Evolutionary conservation across 2,888 invertebrate genomes (phyloP), one percentile per base, ranked within the genome.

Genomic region (Cheilosia soror): DNA sequence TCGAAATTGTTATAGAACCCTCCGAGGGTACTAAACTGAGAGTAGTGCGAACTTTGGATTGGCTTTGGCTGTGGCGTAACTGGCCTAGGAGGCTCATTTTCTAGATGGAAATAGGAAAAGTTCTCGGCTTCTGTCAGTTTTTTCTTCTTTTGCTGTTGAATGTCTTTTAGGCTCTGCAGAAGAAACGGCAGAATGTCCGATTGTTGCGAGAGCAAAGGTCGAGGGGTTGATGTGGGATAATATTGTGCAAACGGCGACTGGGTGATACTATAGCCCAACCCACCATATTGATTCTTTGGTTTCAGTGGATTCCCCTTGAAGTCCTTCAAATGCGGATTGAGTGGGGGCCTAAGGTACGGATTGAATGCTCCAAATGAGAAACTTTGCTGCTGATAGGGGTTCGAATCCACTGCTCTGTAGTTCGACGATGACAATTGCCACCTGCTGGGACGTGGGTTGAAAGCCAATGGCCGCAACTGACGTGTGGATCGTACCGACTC

Each of bases 1-100:
- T 87, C 85, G 40, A 89, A 88, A 87, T 93, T 94, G 88, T 94
- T 94, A 83, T 93, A 94, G 91, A 94, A 94, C 6, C 94, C 94
- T 42, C 94, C 94, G 86, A 93, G 92, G 0, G 92, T 92, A 69
- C 94, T 92, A 44, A 93, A 92, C 31, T 94, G 94, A 76, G 93
- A 93, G 44, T 93, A 94, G 57, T 94, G 94, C 72, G 93, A 93
- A 27, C 53, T 85, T 0, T 60, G 68, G 7, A 51, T 4, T 1
- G 31, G 5, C 20, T 81, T 85, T 9, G 63, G 29, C 27, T 29
- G 33, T 7, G 82, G 88, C 9, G 75, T 57, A 0, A 88, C 73
- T 2, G 88, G 88, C 11, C 69, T 33, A 0, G 87, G 62, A 0
- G 89, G 89, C 29, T 90, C 89, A 76, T 90, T 90, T 15, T 91